Conservation (phyloP, 2,888 invertebrate genomes). For the Pammene aurita region DNA sequence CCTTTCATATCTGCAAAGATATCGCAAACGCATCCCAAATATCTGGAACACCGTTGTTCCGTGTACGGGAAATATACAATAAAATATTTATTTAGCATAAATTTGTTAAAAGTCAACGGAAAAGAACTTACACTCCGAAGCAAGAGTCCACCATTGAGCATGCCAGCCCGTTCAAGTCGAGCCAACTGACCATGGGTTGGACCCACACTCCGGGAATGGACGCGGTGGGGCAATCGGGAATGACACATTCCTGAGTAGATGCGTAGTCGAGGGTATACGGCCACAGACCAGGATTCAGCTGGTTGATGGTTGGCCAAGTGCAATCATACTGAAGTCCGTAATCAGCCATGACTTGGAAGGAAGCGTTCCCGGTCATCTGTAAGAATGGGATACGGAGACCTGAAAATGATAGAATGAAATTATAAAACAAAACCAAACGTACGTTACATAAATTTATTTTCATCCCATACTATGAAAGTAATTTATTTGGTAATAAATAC, state of each 20-base stretch:
- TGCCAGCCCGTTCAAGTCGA: conserved; percentile 67
- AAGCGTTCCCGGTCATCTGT: conserved; percentile 81
- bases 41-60: too few relatives aligned
- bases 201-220: conserved; percentile 86
- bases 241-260: conserved; percentile 81
- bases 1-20: too few relatives aligned
- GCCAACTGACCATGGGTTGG: conserved; percentile 84
- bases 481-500: too few relatives aligned
- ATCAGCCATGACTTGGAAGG: conserved; percentile 81
- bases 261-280: conserved; percentile 87
- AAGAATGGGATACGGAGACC: conserved; percentile 83
- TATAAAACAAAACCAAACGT: too few relatives aligned
- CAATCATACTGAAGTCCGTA: conserved; percentile 83
- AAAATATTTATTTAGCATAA: too few relatives aligned
- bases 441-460: too few relatives aligned
- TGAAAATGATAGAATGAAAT: conserved; percentile 47
- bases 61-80: too few relatives aligned
- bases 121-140: conserved; percentile 66
- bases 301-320: conserved; percentile 81
- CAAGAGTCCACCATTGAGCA: conserved; percentile 85
- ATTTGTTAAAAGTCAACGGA: background rate
- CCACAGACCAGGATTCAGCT: conserved; percentile 79
- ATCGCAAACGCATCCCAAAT: too few relatives aligned
- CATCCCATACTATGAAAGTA: too few relatives aligned
- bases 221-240: conserved; percentile 82